Percentiles rank a stretch among this genome's conserved stretches.
Conservation (phyloP, 2,797 vertebrate species). For the Aphelocoma californica region DNA sequence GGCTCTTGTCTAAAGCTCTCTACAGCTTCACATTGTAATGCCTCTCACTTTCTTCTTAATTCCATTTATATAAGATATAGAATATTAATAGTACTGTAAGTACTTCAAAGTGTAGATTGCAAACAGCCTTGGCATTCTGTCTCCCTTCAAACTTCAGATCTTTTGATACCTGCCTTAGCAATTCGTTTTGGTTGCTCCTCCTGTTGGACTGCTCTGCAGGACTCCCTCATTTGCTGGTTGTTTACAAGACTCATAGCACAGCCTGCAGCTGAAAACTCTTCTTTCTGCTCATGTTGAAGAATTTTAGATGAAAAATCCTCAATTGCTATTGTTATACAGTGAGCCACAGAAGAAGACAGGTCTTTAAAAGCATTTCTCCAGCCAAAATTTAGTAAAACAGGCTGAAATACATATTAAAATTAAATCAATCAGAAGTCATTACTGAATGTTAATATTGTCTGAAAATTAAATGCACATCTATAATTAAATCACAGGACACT, state of each 20-base stretch:
- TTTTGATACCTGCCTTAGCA: constrained; percentile 83
- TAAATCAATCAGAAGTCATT: not conserved
- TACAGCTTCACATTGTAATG: constrained; percentile 21
- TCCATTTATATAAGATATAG: constrained; percentile 37
- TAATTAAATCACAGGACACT: not conserved
- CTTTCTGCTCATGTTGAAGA: constrained; percentile 84
- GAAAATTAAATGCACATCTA: not conserved
- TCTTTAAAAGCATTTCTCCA: constrained; percentile 89
- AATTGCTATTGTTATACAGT: constrained; percentile 83
- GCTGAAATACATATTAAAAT: constrained; percentile 74
- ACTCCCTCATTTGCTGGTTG: constrained; percentile 69
- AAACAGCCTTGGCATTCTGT: constrained; percentile 40
- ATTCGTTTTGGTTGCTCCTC: constrained; percentile 86
- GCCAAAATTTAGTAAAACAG: constrained; percentile 80
- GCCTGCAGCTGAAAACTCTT: constrained; percentile 69
- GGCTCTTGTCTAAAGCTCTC: constrained; percentile 25
- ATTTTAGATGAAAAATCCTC: constrained; percentile 83
- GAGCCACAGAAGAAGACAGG: constrained; percentile 84
- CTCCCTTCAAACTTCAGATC: constrained; percentile 38
- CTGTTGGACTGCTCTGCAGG: constrained; percentile 69
- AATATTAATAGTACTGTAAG: constrained; percentile 55
- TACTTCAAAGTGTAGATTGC: constrained; percentile 48
- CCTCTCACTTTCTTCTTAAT: constrained; percentile 46
- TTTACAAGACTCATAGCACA: constrained; percentile 68
- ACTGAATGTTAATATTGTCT: not conserved